Evolutionary conservation across 2,888 invertebrate genomes (phyloP).

Genomic region (Oligia latruncula): DNA sequence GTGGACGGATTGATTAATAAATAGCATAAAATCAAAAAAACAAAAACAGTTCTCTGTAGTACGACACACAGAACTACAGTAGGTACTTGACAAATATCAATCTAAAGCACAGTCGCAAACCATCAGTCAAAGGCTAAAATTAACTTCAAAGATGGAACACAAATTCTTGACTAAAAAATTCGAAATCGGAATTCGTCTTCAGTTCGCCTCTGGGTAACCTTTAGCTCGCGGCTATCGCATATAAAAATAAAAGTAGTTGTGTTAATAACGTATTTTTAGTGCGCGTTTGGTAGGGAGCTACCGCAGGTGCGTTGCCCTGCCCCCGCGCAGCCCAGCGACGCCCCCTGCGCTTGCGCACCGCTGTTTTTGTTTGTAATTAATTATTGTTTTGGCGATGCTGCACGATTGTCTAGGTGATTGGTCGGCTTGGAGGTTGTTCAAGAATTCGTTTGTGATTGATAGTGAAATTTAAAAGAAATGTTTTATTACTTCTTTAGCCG

Average conservation of each 20-base stretch:
- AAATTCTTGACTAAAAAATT: conserved; percentile 32
- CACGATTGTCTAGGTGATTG: conserved; percentile 61
- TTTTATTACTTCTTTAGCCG: conserved; percentile 31
- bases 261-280: conserved; percentile 88
- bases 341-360: conserved; percentile 63
- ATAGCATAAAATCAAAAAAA: not conserved
- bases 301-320: conserved; percentile 80
- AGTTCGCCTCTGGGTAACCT: conserved; percentile 84
- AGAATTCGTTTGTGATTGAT: conserved; percentile 53
- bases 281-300: conserved; percentile 81
- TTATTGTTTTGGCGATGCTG: conserved; percentile 61
- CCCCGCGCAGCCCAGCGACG: conserved; percentile 71
- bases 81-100: not conserved
- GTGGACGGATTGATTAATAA: not conserved
- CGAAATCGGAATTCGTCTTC: conserved; percentile 15
- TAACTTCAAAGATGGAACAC: conserved; percentile 23
- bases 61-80: not conserved
- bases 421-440: conserved; percentile 46
- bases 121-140: not conserved
- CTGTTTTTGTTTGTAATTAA: conserved; percentile 63
- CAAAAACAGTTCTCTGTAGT: not conserved
- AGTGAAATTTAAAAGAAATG: conserved; percentile 54
- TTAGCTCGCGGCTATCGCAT: conserved; percentile 88
- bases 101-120: not conserved
- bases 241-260: conserved; percentile 88